Evolutionary conservation across 2,888 invertebrate species (phyloP).

Genomic region (Adineta ricciae): DNA sequence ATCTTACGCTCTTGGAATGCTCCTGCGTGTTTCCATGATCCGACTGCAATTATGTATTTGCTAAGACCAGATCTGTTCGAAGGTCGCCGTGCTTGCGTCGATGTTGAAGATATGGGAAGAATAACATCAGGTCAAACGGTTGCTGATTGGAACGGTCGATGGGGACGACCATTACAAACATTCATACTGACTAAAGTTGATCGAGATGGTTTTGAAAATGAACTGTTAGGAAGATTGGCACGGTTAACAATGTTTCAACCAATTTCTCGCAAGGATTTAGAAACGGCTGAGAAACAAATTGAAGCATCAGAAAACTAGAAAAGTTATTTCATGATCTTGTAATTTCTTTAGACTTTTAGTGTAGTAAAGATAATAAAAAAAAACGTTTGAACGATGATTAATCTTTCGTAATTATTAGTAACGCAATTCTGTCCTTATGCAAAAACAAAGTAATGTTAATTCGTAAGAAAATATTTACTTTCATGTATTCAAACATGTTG

Average conservation of each 20-base stretch:
- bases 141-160: not conserved
- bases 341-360: no score
- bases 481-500: no score
- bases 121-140: slow-evolving; percentile 6
- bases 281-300: not conserved
- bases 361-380: no score
- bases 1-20: slow-evolving; percentile 2
- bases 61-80: not conserved
- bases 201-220: not conserved
- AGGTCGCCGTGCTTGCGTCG: not conserved
- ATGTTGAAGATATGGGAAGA: not conserved
- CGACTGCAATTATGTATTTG: slow-evolving; percentile 3
- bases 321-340: no score
- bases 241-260: not conserved
- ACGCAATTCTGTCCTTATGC: no score
- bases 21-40: not conserved
- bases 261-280: not conserved
- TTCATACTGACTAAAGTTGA: not conserved
- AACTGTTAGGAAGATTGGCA: not conserved
- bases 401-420: no score
- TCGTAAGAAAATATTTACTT: no score
- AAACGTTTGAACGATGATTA: no score
- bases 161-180: slow-evolving; percentile 3
- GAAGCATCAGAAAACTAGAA: no score
- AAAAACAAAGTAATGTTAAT: no score